Conservation (phyloP, 2,113 vertebrate genomes). For the Bos indicus region DNA sequence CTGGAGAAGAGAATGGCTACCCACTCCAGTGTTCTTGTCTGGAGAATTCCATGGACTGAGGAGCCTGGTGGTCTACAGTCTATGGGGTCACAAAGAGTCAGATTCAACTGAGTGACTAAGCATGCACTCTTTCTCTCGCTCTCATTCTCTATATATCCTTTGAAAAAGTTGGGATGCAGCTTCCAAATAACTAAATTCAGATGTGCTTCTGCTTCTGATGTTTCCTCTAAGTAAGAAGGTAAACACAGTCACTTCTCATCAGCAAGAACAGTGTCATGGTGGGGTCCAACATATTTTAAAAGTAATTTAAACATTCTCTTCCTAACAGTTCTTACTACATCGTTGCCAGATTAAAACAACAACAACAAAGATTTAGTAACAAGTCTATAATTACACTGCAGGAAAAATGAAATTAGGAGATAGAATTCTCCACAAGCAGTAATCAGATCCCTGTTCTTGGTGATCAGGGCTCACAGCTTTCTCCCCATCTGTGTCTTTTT, state of each 20-base stretch:
- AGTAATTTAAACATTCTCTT: neutral
- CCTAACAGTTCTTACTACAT: neutral
- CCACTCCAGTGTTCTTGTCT: neutral
- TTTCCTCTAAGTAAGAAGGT: neutral
- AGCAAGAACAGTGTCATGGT: neutral
- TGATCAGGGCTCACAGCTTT: neutral
- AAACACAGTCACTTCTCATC: neutral
- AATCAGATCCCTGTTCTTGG: neutral
- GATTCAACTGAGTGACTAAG: neutral
- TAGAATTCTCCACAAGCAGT: neutral
- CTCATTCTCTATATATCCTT: neutral
- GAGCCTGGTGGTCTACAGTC: neutral
- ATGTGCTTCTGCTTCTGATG: neutral
- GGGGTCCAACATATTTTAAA: neutral
- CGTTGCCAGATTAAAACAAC: neutral
- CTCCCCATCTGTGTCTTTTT: neutral
- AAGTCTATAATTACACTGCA: neutral
- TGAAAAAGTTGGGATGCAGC: neutral
- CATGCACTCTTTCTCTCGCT: rapidly evolving
- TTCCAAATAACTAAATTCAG: neutral
- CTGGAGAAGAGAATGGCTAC: neutral
- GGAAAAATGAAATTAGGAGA: neutral
- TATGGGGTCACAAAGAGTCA: neutral
- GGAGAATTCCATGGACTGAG: neutral
- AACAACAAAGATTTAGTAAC: neutral